Evolutionary conservation across 2,113 vertebrate genomes (phyloP).

Genomic region (Todiramphus saurophagus): DNA sequence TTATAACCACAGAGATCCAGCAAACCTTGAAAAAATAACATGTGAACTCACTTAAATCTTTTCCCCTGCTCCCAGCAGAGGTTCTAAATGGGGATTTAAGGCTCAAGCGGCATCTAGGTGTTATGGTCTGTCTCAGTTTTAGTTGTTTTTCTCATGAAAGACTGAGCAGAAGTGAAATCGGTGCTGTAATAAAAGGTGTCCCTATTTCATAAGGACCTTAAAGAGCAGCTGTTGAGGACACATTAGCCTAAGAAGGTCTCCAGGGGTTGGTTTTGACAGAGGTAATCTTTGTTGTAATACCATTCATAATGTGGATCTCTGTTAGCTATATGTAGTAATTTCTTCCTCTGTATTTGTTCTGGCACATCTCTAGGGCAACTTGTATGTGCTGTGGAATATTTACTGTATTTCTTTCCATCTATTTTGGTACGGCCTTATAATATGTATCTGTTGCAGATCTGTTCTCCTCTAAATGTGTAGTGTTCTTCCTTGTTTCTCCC

Average conservation of each 20-base stretch:
- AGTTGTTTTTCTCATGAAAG: not conserved
- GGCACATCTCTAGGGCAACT: slow-evolving; percentile 9
- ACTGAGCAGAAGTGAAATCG: not conserved
- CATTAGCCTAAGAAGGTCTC: slow-evolving; percentile 34
- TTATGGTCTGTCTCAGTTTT: not conserved
- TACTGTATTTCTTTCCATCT: not conserved
- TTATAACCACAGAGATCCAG: not conserved
- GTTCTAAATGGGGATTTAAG: not conserved
- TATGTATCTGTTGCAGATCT: not conserved
- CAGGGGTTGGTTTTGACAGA: not conserved
- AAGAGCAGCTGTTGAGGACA: slow-evolving; percentile 38
- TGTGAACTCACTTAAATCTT: not conserved
- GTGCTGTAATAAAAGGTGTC: not conserved
- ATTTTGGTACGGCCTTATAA: not conserved
- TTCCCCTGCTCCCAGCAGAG: not conserved
- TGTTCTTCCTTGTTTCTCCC: not conserved
- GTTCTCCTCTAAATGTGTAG: not conserved
- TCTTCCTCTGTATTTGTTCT: slow-evolving; percentile 43
- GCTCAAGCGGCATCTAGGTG: not conserved
- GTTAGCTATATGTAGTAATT: slow-evolving; percentile 42
- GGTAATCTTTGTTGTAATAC: slow-evolving; percentile 54
- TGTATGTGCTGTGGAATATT: not conserved
- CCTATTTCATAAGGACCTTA: slow-evolving; percentile 2
- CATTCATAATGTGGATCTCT: slow-evolving; percentile 35
- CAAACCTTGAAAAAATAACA: not conserved